Base-by-base conservation (phyloP, 2,888 invertebrate species). In the Parelbella ahira region DNA sequence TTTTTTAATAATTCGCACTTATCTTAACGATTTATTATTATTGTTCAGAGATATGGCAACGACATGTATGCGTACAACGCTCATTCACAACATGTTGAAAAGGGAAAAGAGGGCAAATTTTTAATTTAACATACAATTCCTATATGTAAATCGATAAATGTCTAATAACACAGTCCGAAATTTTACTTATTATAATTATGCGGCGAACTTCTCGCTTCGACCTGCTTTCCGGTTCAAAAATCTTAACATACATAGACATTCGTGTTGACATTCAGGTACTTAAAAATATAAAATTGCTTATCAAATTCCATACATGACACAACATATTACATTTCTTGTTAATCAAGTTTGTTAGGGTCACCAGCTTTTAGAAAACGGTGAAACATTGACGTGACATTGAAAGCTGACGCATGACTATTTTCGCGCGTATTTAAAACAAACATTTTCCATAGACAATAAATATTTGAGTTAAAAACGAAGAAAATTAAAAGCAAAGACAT, bases 141-240 rank as follows among this genome's bases (percentile, higher is more conserved):
- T 63, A 64, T 59, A 56, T 63, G 58, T 11, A 65, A 64, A 72
- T 53, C 67, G 63, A 70, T 77, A 79, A 69, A 71, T 59, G 56
- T 68, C 78, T 82, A 82, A 76, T 83, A 83, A 80, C 81, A 81
- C 83, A 84, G 82, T 81, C 68, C 77, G 63, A 68, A 73, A 71
- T 69, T 71, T 68, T 65, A 56, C 62, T 61, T 76, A 72, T 54
- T 45, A 51, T 54, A 52, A 56, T 51, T 58, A 53, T 51, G 47
- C 47, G 37, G 45, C 49, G 47, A 49, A 49, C 43, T 44, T 10
- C 10, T 15, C 51, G 42, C 49, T 45, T 34, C 41, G 29, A 19
- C 19, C 23, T 36, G 18, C 21, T 21, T 19, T 8, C 15, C 20
- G 5, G 27, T 19, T 27, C 15, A 15, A 19, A 7, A 9, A 18